phyloP scores from a whole-genome alignment of 1,140 invertebrate genomes.

The Calosoma granatense region DNA sequence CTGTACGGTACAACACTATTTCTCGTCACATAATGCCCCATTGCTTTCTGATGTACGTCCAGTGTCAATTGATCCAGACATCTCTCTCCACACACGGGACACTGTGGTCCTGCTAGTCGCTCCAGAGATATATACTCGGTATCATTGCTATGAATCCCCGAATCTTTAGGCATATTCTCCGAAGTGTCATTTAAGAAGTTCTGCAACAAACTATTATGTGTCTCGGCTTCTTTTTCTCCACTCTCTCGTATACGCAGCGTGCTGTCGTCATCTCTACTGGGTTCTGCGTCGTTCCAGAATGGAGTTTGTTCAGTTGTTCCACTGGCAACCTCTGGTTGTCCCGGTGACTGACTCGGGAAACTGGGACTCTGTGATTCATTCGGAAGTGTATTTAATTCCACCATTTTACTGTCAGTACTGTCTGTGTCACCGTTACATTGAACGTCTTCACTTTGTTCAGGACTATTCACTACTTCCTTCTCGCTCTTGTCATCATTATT shows the following conservation, averaged over 20 bases:
- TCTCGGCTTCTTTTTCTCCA: slow-evolving; percentile 14
- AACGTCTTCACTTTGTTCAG: neutral
- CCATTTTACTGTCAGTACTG: neutral
- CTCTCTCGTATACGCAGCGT: slow-evolving; percentile 18
- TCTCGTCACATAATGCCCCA: slow-evolving; percentile 16
- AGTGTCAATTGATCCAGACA: neutral
- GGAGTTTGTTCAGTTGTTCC: neutral
- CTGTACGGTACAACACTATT: slow-evolving; percentile 4
- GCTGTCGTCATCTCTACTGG: neutral
- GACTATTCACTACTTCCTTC: too few relatives aligned
- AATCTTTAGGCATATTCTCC: slow-evolving; percentile 28
- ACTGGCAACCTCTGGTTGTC: neutral
- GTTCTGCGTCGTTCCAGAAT: neutral
- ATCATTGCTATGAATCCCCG: slow-evolving; percentile 29
- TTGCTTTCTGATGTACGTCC: slow-evolving; percentile 1
- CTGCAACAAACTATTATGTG: slow-evolving; percentile 23
- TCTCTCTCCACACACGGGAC: neutral
- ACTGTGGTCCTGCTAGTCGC: slow-evolving; percentile 19
- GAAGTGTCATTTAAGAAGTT: slow-evolving; percentile 29
- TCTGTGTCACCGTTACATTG: neutral
- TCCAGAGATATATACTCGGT: slow-evolving; percentile 32
- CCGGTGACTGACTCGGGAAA: neutral
- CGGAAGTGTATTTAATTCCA: neutral
- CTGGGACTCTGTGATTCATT: slow-evolving; percentile 1
- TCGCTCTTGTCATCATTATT: too few relatives aligned